These are phyloP conservation scores for Apantesis nais DNA, from an alignment of 2,888 invertebrate species.

Conservation along the genomic window DNA sequence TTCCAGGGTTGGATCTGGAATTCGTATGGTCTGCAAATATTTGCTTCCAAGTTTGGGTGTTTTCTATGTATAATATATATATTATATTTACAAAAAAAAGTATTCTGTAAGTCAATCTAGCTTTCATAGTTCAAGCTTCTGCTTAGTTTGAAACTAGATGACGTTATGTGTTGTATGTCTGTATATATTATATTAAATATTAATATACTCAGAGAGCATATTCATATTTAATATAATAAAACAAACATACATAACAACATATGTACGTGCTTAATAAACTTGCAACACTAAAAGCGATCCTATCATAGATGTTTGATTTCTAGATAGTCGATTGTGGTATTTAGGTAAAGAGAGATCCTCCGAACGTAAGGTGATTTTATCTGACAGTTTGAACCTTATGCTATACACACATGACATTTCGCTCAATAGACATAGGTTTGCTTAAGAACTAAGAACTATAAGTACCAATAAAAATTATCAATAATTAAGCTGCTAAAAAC, in stretches of 20 bases:
- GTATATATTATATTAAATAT: no score
- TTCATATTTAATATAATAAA: no score
- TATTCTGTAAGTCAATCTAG: no score
- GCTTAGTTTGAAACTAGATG: no score
- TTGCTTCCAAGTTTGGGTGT: no score
- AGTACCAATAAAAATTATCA: slow-evolving; percentile 14
- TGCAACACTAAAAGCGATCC: neutral
- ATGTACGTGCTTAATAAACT: neutral
- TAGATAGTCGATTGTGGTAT: neutral
- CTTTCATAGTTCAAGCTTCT: no score
- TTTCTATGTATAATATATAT: no score
- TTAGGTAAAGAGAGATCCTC: neutral
- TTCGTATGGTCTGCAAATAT: no score
- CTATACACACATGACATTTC: neutral
- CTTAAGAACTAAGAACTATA: slow-evolving; percentile 7
- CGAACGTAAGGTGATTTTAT: neutral
- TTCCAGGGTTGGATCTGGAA: no score
- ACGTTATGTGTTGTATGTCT: no score
- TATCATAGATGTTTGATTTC: neutral
- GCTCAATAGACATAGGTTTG: neutral
- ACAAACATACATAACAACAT: neutral
- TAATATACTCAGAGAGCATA: no score
- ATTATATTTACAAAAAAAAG: no score
- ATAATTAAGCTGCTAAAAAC: slow-evolving; percentile 24
- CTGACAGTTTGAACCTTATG: neutral